These are phyloP conservation scores for Trilocha varians DNA, from an alignment of 2,888 invertebrate genomes.

Conservation along the genomic window DNA sequence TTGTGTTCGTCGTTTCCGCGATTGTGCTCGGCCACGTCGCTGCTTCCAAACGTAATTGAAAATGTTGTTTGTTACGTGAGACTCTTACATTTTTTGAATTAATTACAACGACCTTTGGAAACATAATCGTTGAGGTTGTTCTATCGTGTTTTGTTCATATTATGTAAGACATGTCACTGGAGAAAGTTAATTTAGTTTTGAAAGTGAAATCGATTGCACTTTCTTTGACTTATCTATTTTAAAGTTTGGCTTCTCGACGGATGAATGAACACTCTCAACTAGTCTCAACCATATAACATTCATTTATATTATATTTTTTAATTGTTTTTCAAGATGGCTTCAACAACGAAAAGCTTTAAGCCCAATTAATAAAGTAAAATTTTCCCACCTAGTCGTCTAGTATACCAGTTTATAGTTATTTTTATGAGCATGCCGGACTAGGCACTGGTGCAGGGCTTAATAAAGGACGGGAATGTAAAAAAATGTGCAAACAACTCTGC, in stretches of 20 bases:
- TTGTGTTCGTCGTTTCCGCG: slow-evolving; percentile 2
- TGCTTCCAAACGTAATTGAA: not conserved
- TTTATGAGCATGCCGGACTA: slow-evolving; percentile 23
- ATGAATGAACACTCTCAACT: slow-evolving; percentile 17
- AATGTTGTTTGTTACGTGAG: not conserved
- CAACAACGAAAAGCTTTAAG: not conserved
- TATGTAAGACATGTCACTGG: slow-evolving; percentile 70
- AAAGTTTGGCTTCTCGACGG: slow-evolving; percentile 46
- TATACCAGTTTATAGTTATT: slow-evolving; percentile 1
- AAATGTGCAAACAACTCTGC: slow-evolving; percentile 72
- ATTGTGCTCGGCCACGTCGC: not conserved
- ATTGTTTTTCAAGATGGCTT: not conserved
- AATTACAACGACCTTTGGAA: slow-evolving; percentile 49
- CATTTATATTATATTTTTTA: no score
- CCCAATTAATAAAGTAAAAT: not conserved
- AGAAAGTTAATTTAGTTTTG: slow-evolving; percentile 74
- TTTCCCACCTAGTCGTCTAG: not conserved
- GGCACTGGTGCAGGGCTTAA: slow-evolving; percentile 47
- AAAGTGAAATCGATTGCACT: slow-evolving; percentile 73
- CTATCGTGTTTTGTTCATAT: slow-evolving; percentile 61
- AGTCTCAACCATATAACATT: not conserved
- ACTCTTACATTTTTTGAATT: not conserved
- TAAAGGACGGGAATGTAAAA: slow-evolving; percentile 67
- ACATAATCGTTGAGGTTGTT: slow-evolving; percentile 49
- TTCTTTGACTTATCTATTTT: slow-evolving; percentile 69